These are phyloP conservation scores for Idaea straminata DNA, from an alignment of 2,888 invertebrate genomes.

Conservation along the genomic window DNA sequence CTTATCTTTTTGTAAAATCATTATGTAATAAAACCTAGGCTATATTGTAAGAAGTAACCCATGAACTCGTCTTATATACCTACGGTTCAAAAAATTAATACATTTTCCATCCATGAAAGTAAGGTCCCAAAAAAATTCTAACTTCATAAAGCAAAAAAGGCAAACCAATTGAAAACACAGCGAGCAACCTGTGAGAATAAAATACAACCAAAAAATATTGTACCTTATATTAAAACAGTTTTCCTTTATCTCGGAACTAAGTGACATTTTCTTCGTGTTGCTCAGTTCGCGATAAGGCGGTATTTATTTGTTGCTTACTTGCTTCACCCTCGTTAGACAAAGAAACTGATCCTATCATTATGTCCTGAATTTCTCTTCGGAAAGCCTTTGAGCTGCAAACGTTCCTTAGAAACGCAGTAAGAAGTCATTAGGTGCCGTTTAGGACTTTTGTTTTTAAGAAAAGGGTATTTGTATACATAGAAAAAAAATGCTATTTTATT, in stretches of 20 bases:
- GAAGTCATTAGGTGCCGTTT: background rate
- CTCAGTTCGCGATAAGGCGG: slow-evolving; percentile 55
- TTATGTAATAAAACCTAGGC: too few species aligned
- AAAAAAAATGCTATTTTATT: too few species aligned
- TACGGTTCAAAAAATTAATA: too few species aligned
- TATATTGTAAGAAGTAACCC: too few species aligned
- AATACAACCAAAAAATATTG: background rate
- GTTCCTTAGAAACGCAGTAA: background rate
- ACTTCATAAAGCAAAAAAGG: too few species aligned
- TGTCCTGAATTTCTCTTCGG: background rate
- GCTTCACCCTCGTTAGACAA: background rate
- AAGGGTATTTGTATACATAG: background rate
- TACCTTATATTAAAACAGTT: background rate
- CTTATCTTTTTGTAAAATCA: too few species aligned
- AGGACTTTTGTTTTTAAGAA: background rate
- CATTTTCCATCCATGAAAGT: too few species aligned
- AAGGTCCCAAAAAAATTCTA: too few species aligned
- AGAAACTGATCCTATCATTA: background rate
- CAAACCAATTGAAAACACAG: too few species aligned
- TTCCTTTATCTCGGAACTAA: slow-evolving; percentile 33
- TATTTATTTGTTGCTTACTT: slow-evolving; percentile 60
- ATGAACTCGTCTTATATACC: too few species aligned
- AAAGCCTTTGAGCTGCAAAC: background rate
- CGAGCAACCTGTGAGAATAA: background rate
- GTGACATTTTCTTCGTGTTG: slow-evolving; percentile 50